Conservation (phyloP, 53 echinoderm and acorn worm species). For the Echinometra lucunter region DNA sequence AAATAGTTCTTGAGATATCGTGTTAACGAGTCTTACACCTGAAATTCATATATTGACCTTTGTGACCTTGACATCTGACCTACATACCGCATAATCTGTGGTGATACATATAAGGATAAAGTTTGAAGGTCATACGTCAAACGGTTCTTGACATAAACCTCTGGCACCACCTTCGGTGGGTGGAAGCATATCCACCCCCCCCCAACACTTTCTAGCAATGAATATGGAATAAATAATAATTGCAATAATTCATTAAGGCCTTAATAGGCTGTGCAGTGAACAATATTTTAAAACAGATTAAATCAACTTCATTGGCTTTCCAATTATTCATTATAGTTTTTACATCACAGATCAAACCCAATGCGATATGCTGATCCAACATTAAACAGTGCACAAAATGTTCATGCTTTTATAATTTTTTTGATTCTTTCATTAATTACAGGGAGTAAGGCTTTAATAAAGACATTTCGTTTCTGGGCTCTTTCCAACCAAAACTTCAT, state of each 20-base stretch:
- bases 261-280: background rate
- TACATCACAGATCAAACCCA: background rate
- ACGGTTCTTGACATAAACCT: too few relatives aligned
- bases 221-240: slow-evolving; percentile 20
- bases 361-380: background rate
- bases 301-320: background rate
- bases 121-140: too few relatives aligned
- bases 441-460: background rate
- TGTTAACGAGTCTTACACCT: too few relatives aligned
- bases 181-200: too few relatives aligned
- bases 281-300: too few relatives aligned
- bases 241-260: background rate
- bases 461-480: background rate
- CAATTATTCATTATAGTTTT: background rate
- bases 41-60: too few relatives aligned
- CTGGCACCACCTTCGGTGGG: too few relatives aligned
- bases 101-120: too few relatives aligned
- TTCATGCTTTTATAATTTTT: background rate
- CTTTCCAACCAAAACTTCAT: background rate
- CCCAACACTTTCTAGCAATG: background rate
- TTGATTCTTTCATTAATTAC: background rate
- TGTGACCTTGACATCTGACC: too few relatives aligned
- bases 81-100: too few relatives aligned
- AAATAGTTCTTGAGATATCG: too few relatives aligned
- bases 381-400: background rate